Conservation (phyloP, 1,140 invertebrate species). For the Procambarus virginalis region DNA sequence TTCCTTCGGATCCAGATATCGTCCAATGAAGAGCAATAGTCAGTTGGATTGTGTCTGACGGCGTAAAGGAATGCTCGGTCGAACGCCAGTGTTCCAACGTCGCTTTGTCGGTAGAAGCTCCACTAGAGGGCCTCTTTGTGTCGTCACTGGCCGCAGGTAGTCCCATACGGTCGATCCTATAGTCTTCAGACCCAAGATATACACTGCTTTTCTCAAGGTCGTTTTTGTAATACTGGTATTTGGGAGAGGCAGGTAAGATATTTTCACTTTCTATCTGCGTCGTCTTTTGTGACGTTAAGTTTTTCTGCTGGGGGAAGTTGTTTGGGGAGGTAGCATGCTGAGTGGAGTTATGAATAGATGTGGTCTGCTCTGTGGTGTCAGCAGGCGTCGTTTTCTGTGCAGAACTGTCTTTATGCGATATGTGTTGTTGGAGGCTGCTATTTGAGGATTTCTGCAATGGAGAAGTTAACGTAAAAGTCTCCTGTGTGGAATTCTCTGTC, state of each 20-base stretch:
- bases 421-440: not conserved
- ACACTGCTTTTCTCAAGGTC: not conserved
- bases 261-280: not conserved
- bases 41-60: slow-evolving; percentile 69
- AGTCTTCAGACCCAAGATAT: not conserved
- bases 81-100: slow-evolving; percentile 58
- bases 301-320: not conserved
- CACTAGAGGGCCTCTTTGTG: not conserved
- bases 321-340: not conserved
- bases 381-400: not conserved
- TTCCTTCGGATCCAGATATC: slow-evolving; percentile 62
- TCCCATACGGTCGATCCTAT: slow-evolving; percentile 17
- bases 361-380: not conserved
- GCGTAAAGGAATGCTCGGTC: slow-evolving; percentile 69
- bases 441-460: not conserved
- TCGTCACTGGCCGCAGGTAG: not conserved
- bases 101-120: slow-evolving; percentile 36
- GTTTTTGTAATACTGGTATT: slow-evolving; percentile 39
- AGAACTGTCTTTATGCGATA: not conserved
- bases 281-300: not conserved
- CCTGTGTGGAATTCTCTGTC: not conserved
- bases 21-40: slow-evolving; percentile 61
- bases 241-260: not conserved
- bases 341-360: not conserved
- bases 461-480: not conserved